These are phyloP conservation scores for Australoheros scitulus DNA, from an alignment of 2,113 vertebrate species.

Conservation along the genomic window DNA sequence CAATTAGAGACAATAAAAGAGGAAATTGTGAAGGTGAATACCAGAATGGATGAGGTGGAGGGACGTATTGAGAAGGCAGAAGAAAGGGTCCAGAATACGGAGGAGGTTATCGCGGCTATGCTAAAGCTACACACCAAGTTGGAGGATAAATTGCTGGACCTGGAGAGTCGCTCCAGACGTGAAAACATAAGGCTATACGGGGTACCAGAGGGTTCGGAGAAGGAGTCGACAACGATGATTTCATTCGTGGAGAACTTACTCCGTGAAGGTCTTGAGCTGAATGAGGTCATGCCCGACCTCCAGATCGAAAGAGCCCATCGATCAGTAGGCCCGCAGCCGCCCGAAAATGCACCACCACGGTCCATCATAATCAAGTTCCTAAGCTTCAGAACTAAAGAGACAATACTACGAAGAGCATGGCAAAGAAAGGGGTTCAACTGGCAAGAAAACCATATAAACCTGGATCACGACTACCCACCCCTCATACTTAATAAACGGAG, in stretches of 20 bases:
- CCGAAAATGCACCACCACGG: neutral
- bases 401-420: neutral
- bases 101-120: neutral
- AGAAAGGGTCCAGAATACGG: neutral
- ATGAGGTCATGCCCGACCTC: fast-evolving
- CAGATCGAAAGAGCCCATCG: neutral
- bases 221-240: neutral
- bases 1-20: no score
- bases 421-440: neutral
- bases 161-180: neutral
- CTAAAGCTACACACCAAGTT: neutral
- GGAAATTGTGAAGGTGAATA: no score
- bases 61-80: neutral
- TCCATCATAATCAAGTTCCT: constrained; percentile 3
- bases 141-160: neutral
- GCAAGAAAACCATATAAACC: neutral
- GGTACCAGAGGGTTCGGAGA: neutral
- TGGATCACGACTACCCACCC: constrained; percentile 3
- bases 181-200: neutral
- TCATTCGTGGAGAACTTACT: neutral
- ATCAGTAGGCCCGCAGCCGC: neutral
- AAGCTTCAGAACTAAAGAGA: neutral
- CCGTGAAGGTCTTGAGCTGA: neutral
- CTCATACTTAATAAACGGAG: neutral
- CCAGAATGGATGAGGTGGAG: no score